Evolutionary conservation across 1,140 invertebrate species (phyloP), one percentile per base, ranked within the genome.

Genomic region (Trissolcus basalis): DNA sequence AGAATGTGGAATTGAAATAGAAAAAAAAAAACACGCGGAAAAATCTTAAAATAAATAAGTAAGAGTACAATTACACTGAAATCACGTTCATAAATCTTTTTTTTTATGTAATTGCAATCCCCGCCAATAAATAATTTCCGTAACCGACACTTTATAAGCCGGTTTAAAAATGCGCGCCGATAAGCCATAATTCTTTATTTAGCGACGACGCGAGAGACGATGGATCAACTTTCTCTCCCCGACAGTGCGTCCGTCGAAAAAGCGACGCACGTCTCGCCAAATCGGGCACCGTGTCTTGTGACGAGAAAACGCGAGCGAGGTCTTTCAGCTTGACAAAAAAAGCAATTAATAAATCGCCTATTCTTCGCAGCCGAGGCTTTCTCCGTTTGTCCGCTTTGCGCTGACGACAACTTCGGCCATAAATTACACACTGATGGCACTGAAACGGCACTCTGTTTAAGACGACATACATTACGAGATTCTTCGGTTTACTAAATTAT

Each of bases 311-410:
- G 49, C 65, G 16, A 44, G 64, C 61, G 41, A 43, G 44, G 36
- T 12, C 55, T 58, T 58, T 48, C 43, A 39, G 32, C 12, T 4
- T 19, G 27, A 10, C n/a, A 71, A 61, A 51, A 27, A 58, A 68
- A 65, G 70, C 76, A 82, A 83, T 83, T 82, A 83, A 82, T 84
- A 80, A 82, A 81, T 82, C 65, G 73, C 58, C 78, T 75, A 82
- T 51, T 77, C 80, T 41, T 45, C 10, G n/a, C 33, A 32, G 5
- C 35, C 43, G 35, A 35, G 44, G 33, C 55, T 61, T 61, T 61
- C 59, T 51, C 59, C 36, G 51, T 43, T 39, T 11, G 39, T 43
- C 39, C 47, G 48, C 19, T 51, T 32, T 32, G 48, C 13, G n/a
- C 16, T 12, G 35, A 51, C 39, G 9, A 50, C 36, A 6, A 39